Evolutionary conservation across 2,888 invertebrate species (phyloP).

Genomic region (Liposcelis brunnea): DNA sequence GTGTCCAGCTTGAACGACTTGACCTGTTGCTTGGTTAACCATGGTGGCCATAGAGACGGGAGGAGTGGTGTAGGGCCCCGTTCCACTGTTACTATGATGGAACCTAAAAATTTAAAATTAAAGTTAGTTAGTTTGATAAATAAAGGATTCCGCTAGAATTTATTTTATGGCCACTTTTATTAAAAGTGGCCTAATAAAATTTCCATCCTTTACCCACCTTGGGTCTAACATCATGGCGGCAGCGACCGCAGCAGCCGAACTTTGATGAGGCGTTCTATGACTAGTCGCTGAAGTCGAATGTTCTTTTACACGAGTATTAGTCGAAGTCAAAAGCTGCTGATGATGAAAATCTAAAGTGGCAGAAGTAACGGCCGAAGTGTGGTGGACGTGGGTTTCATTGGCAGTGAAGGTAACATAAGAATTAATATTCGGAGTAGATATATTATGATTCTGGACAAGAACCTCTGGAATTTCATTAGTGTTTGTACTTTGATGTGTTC

Average conservation of each 20-base stretch:
- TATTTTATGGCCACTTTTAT: conserved; percentile 2
- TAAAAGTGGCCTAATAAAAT: neutral
- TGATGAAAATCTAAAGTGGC: conserved; percentile 11
- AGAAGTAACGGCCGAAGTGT: conserved; percentile 7
- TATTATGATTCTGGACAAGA: neutral
- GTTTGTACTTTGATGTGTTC: neutral
- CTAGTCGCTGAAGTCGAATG: neutral
- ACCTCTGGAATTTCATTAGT: conserved; percentile 1
- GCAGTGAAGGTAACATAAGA: neutral
- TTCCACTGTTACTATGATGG: conserved; percentile 4
- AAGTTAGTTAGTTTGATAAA: neutral
- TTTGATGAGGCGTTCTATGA: conserved; percentile 11
- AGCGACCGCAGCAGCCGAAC: conserved; percentile 24
- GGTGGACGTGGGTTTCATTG: conserved; percentile 9
- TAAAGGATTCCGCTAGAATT: neutral
- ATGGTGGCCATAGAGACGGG: neutral
- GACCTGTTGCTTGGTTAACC: neutral
- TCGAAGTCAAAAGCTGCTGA: conserved; percentile 11
- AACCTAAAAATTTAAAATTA: neutral
- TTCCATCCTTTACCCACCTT: too few relatives aligned
- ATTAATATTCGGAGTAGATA: neutral
- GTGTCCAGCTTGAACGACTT: neutral
- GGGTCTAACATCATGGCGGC: conserved; percentile 34
- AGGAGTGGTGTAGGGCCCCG: conserved; percentile 1
- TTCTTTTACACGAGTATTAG: neutral